Conservation (phyloP, 2,888 invertebrate genomes). For the Ormyrus rosae region DNA sequence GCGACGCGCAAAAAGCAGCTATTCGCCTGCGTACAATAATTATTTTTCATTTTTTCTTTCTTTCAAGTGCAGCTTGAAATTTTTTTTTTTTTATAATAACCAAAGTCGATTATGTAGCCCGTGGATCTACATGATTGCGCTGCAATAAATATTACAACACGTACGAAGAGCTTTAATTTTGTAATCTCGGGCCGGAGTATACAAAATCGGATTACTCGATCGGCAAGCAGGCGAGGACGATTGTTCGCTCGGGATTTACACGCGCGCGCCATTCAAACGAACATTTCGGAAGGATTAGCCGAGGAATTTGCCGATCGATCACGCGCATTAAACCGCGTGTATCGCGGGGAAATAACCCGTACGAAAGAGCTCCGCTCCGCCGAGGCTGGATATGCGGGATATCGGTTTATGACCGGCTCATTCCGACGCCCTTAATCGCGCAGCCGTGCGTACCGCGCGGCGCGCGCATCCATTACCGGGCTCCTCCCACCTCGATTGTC, state of each 20-base stretch:
- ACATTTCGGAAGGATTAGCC: slow-evolving; percentile 7
- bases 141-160: too few species aligned
- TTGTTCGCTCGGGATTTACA: slow-evolving; percentile 29
- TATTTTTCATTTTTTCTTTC: too few species aligned
- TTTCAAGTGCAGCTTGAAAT: too few species aligned
- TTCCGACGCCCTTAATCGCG: slow-evolving; percentile 32
- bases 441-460: neutral
- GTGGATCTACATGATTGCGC: too few species aligned
- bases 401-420: slow-evolving; percentile 9
- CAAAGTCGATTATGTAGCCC: too few species aligned
- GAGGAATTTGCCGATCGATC: slow-evolving; percentile 24
- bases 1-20: too few species aligned
- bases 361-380: neutral
- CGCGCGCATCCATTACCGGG: slow-evolving; percentile 8
- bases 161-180: too few species aligned
- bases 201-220: slow-evolving; percentile 21
- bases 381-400: neutral
- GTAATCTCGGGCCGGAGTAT: neutral
- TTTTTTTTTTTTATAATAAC: too few species aligned
- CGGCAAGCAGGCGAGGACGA: slow-evolving; percentile 11
- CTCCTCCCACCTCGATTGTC: slow-evolving; percentile 17
- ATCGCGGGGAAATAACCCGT: neutral
- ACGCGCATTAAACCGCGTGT: neutral
- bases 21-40: too few species aligned
- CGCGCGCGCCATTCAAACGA: slow-evolving; percentile 14